Percentiles rank a stretch among this genome's conserved stretches.
phyloP scores from a whole-genome alignment of 2,888 invertebrate genomes.

The Drosophila glabriapex region DNA sequence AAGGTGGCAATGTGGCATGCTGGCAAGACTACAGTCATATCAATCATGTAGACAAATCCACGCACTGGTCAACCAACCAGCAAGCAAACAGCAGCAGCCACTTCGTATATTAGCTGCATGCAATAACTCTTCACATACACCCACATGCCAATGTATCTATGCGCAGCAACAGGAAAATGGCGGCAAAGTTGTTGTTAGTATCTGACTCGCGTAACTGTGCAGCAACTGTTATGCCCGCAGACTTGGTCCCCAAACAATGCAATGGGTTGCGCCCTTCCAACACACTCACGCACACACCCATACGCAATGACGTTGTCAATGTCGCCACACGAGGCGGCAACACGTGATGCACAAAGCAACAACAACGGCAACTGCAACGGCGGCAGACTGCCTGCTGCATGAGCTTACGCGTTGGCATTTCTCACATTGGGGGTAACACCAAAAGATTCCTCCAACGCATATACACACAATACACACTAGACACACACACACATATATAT shows the following conservation, averaged over 20 bases:
- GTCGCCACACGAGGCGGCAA: slow-evolving; percentile 68
- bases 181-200: slow-evolving; percentile 75
- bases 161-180: slow-evolving; percentile 65
- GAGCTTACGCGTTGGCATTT: slow-evolving; percentile 42
- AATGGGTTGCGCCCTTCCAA: slow-evolving; percentile 1
- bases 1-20: not conserved
- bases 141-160: slow-evolving; percentile 2
- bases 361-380: slow-evolving; percentile 17
- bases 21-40: slow-evolving; percentile 46
- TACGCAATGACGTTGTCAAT: slow-evolving; percentile 46
- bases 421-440: slow-evolving; percentile 24
- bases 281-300: slow-evolving; percentile 3
- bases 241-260: slow-evolving; percentile 4
- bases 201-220: slow-evolving; percentile 37
- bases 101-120: slow-evolving; percentile 32
- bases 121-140: slow-evolving; percentile 15
- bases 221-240: slow-evolving; percentile 24
- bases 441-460: slow-evolving; percentile 45
- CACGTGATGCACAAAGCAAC: slow-evolving; percentile 73
- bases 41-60: slow-evolving; percentile 62
- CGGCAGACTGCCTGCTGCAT: slow-evolving; percentile 16
- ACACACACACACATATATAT: not conserved
- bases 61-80: slow-evolving; percentile 30
- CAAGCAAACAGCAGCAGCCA: slow-evolving; percentile 4
- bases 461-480: slow-evolving; percentile 19